These are phyloP conservation scores for Microctenopoma lineatum DNA, from an alignment of 2,797 vertebrate species.

Conservation along the genomic window DNA sequence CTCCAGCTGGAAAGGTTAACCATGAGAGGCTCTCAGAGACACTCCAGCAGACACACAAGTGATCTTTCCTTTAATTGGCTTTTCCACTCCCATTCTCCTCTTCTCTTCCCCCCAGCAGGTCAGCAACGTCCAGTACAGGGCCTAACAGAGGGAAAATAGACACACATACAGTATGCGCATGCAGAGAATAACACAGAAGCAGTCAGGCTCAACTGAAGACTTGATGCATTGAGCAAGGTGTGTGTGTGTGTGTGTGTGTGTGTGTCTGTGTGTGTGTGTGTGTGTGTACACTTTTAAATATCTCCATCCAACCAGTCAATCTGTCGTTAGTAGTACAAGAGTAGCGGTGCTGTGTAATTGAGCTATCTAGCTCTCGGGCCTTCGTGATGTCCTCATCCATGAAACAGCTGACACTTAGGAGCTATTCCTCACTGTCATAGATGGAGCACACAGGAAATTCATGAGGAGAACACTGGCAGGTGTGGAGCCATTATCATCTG, in stretches of 20 bases:
- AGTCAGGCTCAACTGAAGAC: slow-evolving; percentile 79
- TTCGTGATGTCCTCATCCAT: slow-evolving; percentile 74
- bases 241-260: slow-evolving; percentile 41
- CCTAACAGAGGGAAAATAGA: slow-evolving; percentile 59
- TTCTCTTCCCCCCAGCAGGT: slow-evolving; percentile 81
- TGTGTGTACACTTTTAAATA: slow-evolving; percentile 64
- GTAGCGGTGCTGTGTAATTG: slow-evolving; percentile 68
- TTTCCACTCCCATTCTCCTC: slow-evolving; percentile 82
- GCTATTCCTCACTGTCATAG: slow-evolving; percentile 60
- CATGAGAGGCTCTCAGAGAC: slow-evolving; percentile 80
- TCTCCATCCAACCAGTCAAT: slow-evolving; percentile 70
- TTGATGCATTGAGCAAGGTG: slow-evolving; percentile 50
- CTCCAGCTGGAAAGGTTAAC: slow-evolving; percentile 82
- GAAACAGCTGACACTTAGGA: slow-evolving; percentile 67
- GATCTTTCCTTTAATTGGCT: slow-evolving; percentile 89
- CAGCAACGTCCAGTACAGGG: slow-evolving; percentile 75
- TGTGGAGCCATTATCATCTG: slow-evolving; percentile 56
- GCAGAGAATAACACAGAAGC: slow-evolving; percentile 48
- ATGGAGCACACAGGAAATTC: slow-evolving; percentile 57
- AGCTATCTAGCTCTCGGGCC: slow-evolving; percentile 70
- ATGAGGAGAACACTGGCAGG: slow-evolving; percentile 61
- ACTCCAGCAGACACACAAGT: slow-evolving; percentile 83
- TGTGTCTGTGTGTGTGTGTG: slow-evolving; percentile 30
- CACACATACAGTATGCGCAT: slow-evolving; percentile 21
- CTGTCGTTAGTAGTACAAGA: slow-evolving; percentile 72